Evolutionary conservation across 2,797 vertebrate species (phyloP).

Genomic region (Phataginus tetradactyla): DNA sequence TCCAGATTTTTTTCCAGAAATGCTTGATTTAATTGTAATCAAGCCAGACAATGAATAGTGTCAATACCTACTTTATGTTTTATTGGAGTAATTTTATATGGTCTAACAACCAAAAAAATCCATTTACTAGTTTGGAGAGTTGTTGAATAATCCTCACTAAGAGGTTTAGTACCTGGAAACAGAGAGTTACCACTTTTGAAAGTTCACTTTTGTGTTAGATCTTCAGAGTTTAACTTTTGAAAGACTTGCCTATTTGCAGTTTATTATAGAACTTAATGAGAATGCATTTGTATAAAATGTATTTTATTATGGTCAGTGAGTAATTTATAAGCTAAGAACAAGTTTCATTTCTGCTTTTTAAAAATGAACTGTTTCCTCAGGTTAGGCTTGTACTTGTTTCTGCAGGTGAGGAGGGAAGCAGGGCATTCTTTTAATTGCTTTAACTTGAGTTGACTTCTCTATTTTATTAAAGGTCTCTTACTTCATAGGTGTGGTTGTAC

Average conservation of each 20-base stretch:
- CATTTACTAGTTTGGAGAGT: background rate
- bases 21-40: background rate
- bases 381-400: background rate
- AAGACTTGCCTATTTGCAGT: background rate
- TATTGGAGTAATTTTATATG: background rate
- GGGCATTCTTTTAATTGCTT: background rate
- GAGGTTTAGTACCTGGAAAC: background rate
- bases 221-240: background rate
- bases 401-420: background rate
- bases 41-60: background rate
- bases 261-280: background rate
- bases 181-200: background rate
- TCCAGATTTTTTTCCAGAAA: background rate
- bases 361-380: background rate
- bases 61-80: background rate
- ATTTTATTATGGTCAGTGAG: background rate
- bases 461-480: background rate
- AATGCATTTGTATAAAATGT: background rate
- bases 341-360: constrained; percentile 33
- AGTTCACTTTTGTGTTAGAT: background rate
- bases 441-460: background rate
- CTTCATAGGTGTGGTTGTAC: background rate
- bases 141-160: background rate
- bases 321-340: background rate
- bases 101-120: background rate